Evolutionary conservation across 2,113 vertebrate genomes (phyloP), one percentile per base, ranked within the genome.

Genomic region (Cairina moschata): DNA sequence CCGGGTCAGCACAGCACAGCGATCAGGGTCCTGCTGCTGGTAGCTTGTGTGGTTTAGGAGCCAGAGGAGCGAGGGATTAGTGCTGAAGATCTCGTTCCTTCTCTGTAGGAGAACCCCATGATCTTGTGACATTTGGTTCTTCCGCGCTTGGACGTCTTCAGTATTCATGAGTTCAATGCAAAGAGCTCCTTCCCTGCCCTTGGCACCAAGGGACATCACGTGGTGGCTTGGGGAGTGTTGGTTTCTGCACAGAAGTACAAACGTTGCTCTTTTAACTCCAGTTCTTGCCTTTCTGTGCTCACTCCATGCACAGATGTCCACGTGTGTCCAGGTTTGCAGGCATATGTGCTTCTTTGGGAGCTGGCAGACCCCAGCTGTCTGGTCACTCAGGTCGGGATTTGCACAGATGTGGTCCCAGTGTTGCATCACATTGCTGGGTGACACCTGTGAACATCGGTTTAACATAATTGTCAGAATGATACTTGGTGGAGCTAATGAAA

Each of bases 401-500:
- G 50, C 62, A 15, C 65, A 62, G 44, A 9, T 5, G 0, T 4
- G 38, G 67, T 63, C 11, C 63, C 67, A 46, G 67, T 5, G 0
- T 36, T 23, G 80, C 6, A 17, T 12, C 73, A 29, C 28, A 67
- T 34, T 58, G 63, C 62, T 58, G 55, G n/a, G 44, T 66, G 73
- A 60, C 59, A 90, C 86, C 78, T 81, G 58, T 58, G 83, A 91
- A 46, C 88, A 75, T 52, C 21, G 5, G 62, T 40, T 50, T 18
- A 38, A 86, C 82, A 54, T n/a, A 36, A 86, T 32, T 87, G 67
- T 75, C 91, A 83, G 23, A 56, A 36, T 8, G 67, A 20, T 66
- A 22, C 63, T 44, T 46, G 77, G 22, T 73, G 86, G 38, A 90
- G 76, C 76, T 91, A 85, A 87, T 96, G 74, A 93, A 93, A 95